Conservation (phyloP, 2,113 vertebrate genomes). For the Prionailurus bengalensis region DNA sequence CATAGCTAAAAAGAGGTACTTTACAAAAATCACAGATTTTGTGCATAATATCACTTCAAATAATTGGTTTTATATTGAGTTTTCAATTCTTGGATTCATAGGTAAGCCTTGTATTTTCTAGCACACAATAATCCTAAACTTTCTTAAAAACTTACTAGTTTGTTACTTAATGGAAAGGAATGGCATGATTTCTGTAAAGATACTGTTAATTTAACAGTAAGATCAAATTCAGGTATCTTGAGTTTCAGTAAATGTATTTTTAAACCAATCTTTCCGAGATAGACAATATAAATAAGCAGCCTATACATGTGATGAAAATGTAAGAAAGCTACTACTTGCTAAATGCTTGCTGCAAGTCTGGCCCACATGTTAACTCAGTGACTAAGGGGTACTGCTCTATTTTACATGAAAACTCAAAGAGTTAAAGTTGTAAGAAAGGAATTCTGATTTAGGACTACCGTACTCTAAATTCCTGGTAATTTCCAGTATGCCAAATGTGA, state of each 20-base stretch:
- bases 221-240: neutral
- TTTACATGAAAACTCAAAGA: neutral
- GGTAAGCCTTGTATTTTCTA: slow-evolving; percentile 84
- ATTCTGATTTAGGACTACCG: neutral
- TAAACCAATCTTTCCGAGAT: neutral
- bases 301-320: neutral
- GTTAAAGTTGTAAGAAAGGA: neutral
- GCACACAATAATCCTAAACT: neutral
- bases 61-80: slow-evolving; percentile 89
- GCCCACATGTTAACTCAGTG: neutral
- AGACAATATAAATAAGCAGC: neutral
- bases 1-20: slow-evolving; percentile 86
- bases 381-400: neutral
- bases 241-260: slow-evolving; percentile 42
- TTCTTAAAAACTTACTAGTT: slow-evolving; percentile 36
- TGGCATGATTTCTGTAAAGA: neutral
- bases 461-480: neutral
- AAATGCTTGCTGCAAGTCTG: neutral
- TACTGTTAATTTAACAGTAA: neutral
- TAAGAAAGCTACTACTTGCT: neutral
- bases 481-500: neutral
- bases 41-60: slow-evolving; percentile 78
- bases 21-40: slow-evolving; percentile 85
- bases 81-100: slow-evolving; percentile 91
- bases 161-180: slow-evolving; percentile 17